Conservation (phyloP, 1,140 invertebrate genomes). For the Meloidogyne exigua region DNA sequence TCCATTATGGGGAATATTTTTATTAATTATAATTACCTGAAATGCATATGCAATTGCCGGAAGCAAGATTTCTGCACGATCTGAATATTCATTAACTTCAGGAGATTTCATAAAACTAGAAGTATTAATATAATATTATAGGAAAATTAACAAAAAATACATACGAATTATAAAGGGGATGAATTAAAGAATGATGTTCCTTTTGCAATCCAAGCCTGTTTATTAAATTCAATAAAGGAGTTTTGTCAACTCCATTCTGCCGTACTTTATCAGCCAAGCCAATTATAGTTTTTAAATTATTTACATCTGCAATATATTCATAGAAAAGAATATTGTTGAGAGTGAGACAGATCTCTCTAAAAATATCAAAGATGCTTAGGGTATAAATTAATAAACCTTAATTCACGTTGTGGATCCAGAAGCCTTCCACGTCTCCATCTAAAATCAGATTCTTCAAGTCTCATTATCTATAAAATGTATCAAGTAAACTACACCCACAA, state of each 20-base stretch:
- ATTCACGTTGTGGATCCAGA: not conserved
- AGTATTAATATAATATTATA: too few species aligned
- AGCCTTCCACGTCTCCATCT: not conserved
- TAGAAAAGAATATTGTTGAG: not conserved
- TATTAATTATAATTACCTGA: too few species aligned
- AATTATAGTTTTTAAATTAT: not conserved
- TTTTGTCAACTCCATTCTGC: not conserved
- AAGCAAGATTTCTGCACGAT: not conserved
- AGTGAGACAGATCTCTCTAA: not conserved
- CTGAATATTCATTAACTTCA: not conserved
- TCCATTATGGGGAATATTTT: too few species aligned
- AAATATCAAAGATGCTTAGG: not conserved
- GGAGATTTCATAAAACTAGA: not conserved
- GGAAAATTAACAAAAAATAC: not conserved
- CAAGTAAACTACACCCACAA: not conserved
- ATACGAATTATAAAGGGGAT: not conserved
- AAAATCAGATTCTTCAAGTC: not conserved
- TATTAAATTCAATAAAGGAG: slow-evolving; percentile 5
- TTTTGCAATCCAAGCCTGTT: not conserved
- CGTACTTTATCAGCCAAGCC: not conserved
- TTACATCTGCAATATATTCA: not conserved
- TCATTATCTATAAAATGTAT: not conserved
- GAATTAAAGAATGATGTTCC: not conserved
- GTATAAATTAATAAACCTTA: not conserved
- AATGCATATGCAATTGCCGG: not conserved